Percentiles rank a stretch among this genome's conserved stretches.
These are phyloP conservation scores for Grammomys dolichurus DNA, from an alignment of 2,113 vertebrate genomes.

Conservation along the genomic window DNA sequence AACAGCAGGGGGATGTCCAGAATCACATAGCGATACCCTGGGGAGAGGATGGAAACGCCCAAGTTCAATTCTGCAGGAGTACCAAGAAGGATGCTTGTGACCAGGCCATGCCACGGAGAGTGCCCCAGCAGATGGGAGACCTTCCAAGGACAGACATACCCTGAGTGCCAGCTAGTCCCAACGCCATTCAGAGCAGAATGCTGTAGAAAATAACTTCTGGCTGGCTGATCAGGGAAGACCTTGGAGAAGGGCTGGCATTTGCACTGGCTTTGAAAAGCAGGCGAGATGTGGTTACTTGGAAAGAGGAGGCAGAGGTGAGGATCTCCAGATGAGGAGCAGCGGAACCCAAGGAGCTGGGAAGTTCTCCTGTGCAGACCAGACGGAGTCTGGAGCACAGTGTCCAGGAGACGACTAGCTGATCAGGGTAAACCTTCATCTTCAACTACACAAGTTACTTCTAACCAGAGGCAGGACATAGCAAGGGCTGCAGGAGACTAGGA, in stretches of 20 bases:
- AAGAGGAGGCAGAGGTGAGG: neutral
- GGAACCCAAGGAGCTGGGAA: neutral
- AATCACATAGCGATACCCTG: constrained; percentile 96
- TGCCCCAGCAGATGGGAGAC: neutral
- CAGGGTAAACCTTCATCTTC: neutral
- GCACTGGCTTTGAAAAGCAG: neutral
- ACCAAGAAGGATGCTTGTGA: neutral
- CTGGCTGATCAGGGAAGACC: neutral
- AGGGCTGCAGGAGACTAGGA: neutral
- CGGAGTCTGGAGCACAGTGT: neutral
- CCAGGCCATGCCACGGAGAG: neutral
- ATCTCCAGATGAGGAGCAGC: neutral
- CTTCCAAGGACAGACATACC: neutral
- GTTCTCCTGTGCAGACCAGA: neutral
- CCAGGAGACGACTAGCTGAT: neutral
- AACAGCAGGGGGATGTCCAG: constrained; percentile 98
- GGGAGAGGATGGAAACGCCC: neutral
- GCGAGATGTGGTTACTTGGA: neutral
- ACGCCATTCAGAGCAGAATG: neutral
- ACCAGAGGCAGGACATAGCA: neutral
- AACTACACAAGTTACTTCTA: neutral
- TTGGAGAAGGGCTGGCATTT: neutral
- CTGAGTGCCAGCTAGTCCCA: neutral
- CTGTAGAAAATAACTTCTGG: neutral
- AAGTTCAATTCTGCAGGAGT: neutral